These are phyloP conservation scores for Picathartes gymnocephalus DNA, from an alignment of 2,113 vertebrate species.

Conservation along the genomic window DNA sequence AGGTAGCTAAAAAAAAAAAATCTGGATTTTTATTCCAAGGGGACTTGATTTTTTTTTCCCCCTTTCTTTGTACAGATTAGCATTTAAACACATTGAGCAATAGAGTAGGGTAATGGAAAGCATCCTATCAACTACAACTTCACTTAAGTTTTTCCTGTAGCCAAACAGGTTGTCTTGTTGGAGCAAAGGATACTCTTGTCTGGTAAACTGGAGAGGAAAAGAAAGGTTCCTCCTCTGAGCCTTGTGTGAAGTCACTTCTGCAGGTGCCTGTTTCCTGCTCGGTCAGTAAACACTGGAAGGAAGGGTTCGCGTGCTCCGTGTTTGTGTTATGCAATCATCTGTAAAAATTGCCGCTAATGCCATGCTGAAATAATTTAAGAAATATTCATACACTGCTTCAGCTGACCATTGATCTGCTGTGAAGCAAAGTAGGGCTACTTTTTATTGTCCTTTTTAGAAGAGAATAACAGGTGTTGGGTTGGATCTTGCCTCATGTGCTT, in stretches of 20 bases:
- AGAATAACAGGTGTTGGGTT: background rate
- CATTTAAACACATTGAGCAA: background rate
- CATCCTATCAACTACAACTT: background rate
- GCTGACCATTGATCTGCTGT: background rate
- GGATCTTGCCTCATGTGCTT: background rate
- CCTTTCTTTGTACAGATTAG: background rate
- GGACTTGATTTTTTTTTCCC: background rate
- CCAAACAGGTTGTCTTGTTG: background rate
- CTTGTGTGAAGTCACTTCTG: background rate
- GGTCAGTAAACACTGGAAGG: background rate
- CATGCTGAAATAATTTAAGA: background rate
- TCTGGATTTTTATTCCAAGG: background rate
- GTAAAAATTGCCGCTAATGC: background rate
- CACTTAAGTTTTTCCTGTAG: background rate
- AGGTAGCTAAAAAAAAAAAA: background rate
- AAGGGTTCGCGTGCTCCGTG: accelerated
- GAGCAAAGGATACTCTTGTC: background rate
- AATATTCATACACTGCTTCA: background rate
- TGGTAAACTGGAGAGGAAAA: background rate
- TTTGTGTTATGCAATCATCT: background rate
- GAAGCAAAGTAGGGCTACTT: background rate
- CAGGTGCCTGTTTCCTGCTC: background rate
- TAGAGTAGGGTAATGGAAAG: background rate
- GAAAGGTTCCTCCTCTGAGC: background rate
- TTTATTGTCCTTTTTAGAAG: background rate